Conservation (phyloP, 2,113 vertebrate species). For the Mesocricetus auratus region DNA sequence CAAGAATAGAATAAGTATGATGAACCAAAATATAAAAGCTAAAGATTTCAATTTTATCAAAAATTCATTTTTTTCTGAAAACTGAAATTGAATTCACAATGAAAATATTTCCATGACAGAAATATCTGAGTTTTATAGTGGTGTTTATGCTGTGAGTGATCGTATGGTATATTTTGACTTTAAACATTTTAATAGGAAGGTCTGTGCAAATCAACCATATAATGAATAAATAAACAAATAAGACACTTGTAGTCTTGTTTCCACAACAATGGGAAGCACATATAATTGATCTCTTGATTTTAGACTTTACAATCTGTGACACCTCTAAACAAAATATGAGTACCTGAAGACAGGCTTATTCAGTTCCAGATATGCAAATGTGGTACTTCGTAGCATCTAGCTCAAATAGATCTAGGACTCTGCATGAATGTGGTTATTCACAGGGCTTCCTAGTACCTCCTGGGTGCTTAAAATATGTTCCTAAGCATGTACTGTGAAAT, state of each 20-base stretch:
- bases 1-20: background rate
- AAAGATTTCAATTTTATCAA: background rate
- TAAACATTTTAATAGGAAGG: background rate
- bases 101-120: background rate
- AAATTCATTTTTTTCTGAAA: background rate
- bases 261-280: background rate
- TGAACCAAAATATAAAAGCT: background rate
- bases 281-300: background rate
- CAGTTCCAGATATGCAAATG: background rate
- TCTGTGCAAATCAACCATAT: slow-evolving; percentile 26
- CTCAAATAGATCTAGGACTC: background rate
- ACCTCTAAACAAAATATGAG: background rate
- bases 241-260: slow-evolving; percentile 63
- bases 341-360: background rate
- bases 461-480: background rate
- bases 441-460: background rate
- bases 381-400: background rate
- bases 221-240: slow-evolving; percentile 42
- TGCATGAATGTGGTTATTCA: too few relatives aligned
- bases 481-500: background rate
- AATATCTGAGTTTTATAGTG: background rate
- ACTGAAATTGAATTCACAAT: background rate
- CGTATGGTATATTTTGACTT: slow-evolving; percentile 26
- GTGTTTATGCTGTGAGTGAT: slow-evolving; percentile 13
- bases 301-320: slow-evolving; percentile 17